Evolutionary conservation across 2,888 invertebrate genomes (phyloP).

Genomic region (Subacronicta megacephala): DNA sequence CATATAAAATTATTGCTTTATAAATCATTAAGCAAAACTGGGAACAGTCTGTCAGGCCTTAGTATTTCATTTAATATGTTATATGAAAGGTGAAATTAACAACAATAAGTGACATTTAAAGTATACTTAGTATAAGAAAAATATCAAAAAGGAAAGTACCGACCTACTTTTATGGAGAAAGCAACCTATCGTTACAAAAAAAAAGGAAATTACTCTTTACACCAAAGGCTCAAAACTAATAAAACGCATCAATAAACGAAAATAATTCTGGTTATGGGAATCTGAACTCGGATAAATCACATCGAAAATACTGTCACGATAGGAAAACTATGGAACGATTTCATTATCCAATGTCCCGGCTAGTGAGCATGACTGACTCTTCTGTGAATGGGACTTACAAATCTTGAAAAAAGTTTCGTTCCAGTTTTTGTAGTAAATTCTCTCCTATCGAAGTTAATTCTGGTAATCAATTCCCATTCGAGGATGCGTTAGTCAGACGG

Average conservation of each 20-base stretch:
- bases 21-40: conserved; percentile 19
- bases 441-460: conserved; percentile 36
- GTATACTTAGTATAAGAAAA: too few relatives aligned
- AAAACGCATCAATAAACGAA: conserved; percentile 69
- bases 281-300: conserved; percentile 82
- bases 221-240: conserved; percentile 59
- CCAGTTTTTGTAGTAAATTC: conserved; percentile 44
- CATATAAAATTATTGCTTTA: conserved; percentile 14
- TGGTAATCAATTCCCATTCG: conserved; percentile 27
- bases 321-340: conserved; percentile 76
- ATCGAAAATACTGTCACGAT: conserved; percentile 86
- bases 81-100: conserved; percentile 15
- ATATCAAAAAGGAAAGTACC: background rate
- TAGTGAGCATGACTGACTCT: conserved; percentile 76
- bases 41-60: too few relatives aligned
- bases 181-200: conserved; percentile 27
- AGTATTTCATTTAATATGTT: conserved; percentile 8
- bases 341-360: conserved; percentile 75
- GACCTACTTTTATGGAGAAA: conserved; percentile 40
- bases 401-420: conserved; percentile 50
- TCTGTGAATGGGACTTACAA: conserved; percentile 61
- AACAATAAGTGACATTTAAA: too few relatives aligned
- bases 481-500: conserved; percentile 7
- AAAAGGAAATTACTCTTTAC: conserved; percentile 32
- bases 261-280: conserved; percentile 86